These are phyloP conservation scores for Psettodes erumei DNA, from an alignment of 2,113 vertebrate genomes.

Conservation along the genomic window DNA sequence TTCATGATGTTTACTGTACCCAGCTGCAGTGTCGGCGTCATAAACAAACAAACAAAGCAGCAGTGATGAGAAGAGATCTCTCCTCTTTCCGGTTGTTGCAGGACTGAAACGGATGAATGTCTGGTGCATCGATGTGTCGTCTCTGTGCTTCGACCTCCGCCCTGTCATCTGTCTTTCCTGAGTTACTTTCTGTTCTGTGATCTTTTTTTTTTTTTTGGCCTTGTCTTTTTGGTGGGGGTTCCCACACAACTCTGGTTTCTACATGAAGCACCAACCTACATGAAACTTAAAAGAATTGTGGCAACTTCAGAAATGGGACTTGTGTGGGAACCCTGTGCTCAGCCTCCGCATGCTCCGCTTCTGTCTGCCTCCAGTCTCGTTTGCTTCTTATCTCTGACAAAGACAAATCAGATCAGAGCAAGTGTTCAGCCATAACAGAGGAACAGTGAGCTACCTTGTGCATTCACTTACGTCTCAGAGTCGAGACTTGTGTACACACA, in stretches of 20 bases:
- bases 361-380: slow-evolving; percentile 36
- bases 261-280: background rate
- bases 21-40: background rate
- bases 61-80: slow-evolving; percentile 9
- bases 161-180: slow-evolving; percentile 20
- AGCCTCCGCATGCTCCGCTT: slow-evolving; percentile 46
- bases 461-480: background rate
- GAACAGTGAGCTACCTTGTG: background rate
- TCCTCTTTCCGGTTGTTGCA: slow-evolving; percentile 10
- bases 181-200: slow-evolving; percentile 21
- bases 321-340: slow-evolving; percentile 48
- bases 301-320: background rate
- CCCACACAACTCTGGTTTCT: slow-evolving; percentile 33
- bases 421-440: background rate
- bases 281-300: background rate
- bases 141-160: slow-evolving; percentile 13
- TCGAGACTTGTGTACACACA: background rate
- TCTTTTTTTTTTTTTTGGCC: background rate
- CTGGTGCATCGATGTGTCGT: slow-evolving; percentile 53
- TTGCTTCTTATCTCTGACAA: slow-evolving; percentile 30
- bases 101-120: slow-evolving; percentile 60
- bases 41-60: background rate
- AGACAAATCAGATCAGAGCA: slow-evolving; percentile 21
- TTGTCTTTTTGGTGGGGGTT: slow-evolving; percentile 30
- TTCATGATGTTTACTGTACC: background rate